Base-by-base conservation (phyloP, 1,140 invertebrate genomes). In the Belonocnema kinseyi region DNA sequence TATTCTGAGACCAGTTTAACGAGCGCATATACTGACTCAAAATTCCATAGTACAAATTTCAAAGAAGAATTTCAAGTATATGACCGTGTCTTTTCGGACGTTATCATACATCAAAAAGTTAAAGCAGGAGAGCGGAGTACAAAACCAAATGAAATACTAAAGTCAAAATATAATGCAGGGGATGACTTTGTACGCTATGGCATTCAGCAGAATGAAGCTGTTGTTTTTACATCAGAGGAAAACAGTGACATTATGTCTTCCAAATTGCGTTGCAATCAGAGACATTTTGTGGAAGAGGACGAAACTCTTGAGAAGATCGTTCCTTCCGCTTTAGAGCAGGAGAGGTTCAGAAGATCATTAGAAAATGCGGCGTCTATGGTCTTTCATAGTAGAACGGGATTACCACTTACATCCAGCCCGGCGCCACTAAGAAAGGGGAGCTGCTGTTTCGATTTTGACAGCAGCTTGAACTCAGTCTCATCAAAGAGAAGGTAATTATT, bases 381-480 rank as follows among this genome's bases (percentile, higher is more conserved):
- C 50, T 98, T 98, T 89, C 95, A 97, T 87, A 94, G 94, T 66
- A 93, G 95, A 84, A 97, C 96, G 13, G 96, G 96, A 3, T 90
- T 97, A 71, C 96, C 97, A 0, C 90, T 97, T n/a, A 97, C 96
- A 2, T 97, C 96, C 13, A 97, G 96, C 89, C 97, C 97, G 0
- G 97, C 96, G 14, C 97, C 97, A 1, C 88, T 97, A 8, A 87
- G 95, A 82, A 94, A 94, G 87, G 95, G 95, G 2, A 95, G 94
- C 78, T 94, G 94, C 73, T 94, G 95, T 82, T 98, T 98, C 89
- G 96, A 97, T 86, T 98, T 96, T 86, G 97, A 98, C 90, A 95
- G 95, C 84, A 94, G 94, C 50, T 93, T 98, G 61, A 96, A 95
- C 84, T 95, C 94, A 75, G 94, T 96, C 40, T 95, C 95, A 74